Base-by-base conservation (phyloP, 2,888 invertebrate genomes). In the Subacronicta megacephala region DNA sequence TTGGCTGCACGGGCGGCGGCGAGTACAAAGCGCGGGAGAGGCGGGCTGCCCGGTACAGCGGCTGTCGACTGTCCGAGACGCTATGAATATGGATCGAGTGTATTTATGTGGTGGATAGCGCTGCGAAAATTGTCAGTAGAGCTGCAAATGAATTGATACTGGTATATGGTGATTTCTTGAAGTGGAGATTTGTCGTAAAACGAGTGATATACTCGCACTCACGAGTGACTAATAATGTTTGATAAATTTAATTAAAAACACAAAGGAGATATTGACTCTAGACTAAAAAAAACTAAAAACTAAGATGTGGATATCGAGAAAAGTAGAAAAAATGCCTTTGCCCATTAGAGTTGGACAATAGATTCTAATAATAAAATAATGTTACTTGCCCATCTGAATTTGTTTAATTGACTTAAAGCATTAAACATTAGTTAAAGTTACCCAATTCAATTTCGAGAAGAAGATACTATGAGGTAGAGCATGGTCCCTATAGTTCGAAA, bases 71-170 rank as follows among this genome's bases (percentile, higher is more conserved):
- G 87, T 86, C 88, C 81, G 71, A 73, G 82, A 70, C 81, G 73
- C 78, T 89, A 90, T 90, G 90, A 90, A 90, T 92, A 92, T 92
- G 89, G 85, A 90, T 87, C 75, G 74, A 67, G 63, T 51, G 68
- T 71, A 64, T 66, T 81, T 75, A 79, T 77, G 72, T 72, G 62
- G 62, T 55, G 56, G 51, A 54, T 62, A 62, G 52, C 45, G 67
- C 49, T 46, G 57, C 50, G 61, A 64, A 68, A 58, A 64, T 67
- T 54, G 71, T 47, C 43, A 33, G 71, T 40, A 71, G 66, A 66
- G 59, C 59, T 71, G 65, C 47, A 66, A 70, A 70, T 66, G 71
- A 71, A 65, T 66, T 45, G 71, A 13, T 26, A 23, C 26, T 43
- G 26, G 35, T 23, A 13, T 35, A 7, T n/a, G 15, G 13, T 53